Percentiles rank a stretch among this genome's conserved stretches.
phyloP scores from a whole-genome alignment of 2,888 invertebrate genomes.

The Thymelicus acteon region DNA sequence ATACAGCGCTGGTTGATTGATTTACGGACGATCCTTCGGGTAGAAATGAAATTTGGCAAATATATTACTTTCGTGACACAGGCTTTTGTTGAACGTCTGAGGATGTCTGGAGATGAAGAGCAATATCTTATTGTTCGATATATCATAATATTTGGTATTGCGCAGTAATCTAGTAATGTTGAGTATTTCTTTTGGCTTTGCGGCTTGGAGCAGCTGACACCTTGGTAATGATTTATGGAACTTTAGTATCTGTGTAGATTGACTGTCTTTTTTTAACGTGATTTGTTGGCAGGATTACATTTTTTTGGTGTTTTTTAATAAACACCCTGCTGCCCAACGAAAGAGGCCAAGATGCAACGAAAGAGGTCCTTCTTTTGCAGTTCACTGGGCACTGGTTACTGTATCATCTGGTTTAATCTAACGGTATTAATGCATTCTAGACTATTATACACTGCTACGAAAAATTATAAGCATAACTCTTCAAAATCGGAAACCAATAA shows the following conservation, averaged over 20 bases:
- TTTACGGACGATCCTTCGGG: constrained; percentile 27
- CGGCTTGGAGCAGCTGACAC: not conserved
- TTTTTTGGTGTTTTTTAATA: not conserved
- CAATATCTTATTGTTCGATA: constrained; percentile 15
- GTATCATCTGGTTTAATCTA: too few relatives aligned
- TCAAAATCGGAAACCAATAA: too few relatives aligned
- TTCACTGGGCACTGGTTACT: too few relatives aligned
- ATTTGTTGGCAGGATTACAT: not conserved
- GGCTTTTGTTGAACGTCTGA: constrained; percentile 1
- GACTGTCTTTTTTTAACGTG: not conserved
- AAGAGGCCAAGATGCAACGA: too few relatives aligned
- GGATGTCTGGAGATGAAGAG: constrained; percentile 4
- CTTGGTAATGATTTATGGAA: not conserved
- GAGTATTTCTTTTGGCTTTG: not conserved
- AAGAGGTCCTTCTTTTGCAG: too few relatives aligned
- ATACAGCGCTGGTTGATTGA: constrained; percentile 26
- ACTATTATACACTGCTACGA: too few relatives aligned
- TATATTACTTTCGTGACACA: constrained; percentile 30
- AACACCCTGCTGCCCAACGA: too few relatives aligned
- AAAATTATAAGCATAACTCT: too few relatives aligned
- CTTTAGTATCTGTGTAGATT: not conserved
- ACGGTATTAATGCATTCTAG: too few relatives aligned
- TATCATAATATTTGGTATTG: constrained; percentile 9
- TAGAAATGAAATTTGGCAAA: constrained; percentile 32
- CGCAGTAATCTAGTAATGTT: constrained; percentile 4